Evolutionary conservation across 1,140 invertebrate species (phyloP), one percentile per base, ranked within the genome.

Genomic region (Drosophila sulfurigaster): DNA sequence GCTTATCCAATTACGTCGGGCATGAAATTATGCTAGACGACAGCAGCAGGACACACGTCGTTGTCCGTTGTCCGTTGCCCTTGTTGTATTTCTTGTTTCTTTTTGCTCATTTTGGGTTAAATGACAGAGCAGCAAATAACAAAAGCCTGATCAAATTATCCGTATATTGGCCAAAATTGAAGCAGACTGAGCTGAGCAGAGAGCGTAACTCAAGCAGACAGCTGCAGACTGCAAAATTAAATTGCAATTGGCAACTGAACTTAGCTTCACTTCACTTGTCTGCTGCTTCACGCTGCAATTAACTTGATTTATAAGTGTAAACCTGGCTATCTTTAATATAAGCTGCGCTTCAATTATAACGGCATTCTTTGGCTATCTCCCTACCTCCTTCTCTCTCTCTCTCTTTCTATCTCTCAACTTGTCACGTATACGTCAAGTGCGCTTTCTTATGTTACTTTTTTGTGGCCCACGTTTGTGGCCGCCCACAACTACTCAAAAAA

Each of bases 241-340:
- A 73, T 73, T 72, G 54, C 52, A 63, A 72, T 45, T 38, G 62
- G 16, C 49, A 54, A 64, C 46, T 6, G 20, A 49, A 20, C 8
- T 25, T 25, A 49, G 11, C n/a, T 28, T 54, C n/a, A 15, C n/a
- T 28, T 54, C n/a, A 15, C 30, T 30, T 38, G 35, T 38, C 35
- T 38, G 32, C 32, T 32, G 49, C 69, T 79, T 79, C 78, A 79
- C 78, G 78, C 78, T 79, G 74, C 69, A 79, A 79, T 79, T 77
- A 79, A 79, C 74, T 64, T 52, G 54, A 48, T 62, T 30, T 11
- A 30, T 15, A 59, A n/a, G 20, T 32, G 41, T 20, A 52, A 49
- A 30, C 51, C 15, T 25, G 41, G 4, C 41, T 38, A 38, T 11
- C 35, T 38, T 32, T 59, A 56, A 11, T 59, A 20, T 2, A 41